These are phyloP conservation scores for Tarsius wallacei DNA, from an alignment of 2,797 vertebrate genomes.

Conservation along the genomic window DNA sequence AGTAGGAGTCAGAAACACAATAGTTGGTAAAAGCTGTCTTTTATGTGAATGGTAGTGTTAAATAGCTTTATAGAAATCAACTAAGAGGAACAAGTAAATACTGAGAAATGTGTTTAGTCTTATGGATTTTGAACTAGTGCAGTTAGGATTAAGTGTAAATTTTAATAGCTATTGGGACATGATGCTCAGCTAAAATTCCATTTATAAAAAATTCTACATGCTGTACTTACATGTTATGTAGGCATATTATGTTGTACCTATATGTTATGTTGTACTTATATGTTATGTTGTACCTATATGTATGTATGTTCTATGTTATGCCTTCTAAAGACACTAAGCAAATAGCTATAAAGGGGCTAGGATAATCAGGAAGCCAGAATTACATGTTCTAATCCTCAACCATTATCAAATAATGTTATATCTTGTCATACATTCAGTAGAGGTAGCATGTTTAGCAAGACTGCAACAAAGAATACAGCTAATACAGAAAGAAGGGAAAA, in stretches of 20 bases:
- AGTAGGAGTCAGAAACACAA: neutral
- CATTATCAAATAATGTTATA: neutral
- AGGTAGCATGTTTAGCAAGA: neutral
- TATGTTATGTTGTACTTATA: too few relatives aligned
- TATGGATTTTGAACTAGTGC: neutral
- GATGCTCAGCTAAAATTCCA: neutral
- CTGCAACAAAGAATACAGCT: neutral
- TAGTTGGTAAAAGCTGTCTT: neutral
- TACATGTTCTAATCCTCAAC: neutral
- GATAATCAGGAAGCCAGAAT: neutral
- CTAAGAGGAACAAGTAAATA: neutral
- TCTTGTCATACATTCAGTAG: neutral
- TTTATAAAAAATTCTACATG: too few relatives aligned
- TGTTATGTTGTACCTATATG: neutral
- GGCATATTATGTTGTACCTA: too few relatives aligned
- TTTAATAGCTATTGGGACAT: neutral
- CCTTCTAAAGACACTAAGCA: neutral
- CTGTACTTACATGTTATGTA: too few relatives aligned
- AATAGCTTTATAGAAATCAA: conserved; percentile 30
- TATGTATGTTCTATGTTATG: neutral
- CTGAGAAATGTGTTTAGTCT: neutral
- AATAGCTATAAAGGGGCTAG: neutral
- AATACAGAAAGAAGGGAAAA: neutral
- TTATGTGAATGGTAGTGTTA: neutral
- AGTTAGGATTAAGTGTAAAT: conserved; percentile 19